Conservation (phyloP, 2,888 invertebrate genomes). For the Diadegma fenestrale region DNA sequence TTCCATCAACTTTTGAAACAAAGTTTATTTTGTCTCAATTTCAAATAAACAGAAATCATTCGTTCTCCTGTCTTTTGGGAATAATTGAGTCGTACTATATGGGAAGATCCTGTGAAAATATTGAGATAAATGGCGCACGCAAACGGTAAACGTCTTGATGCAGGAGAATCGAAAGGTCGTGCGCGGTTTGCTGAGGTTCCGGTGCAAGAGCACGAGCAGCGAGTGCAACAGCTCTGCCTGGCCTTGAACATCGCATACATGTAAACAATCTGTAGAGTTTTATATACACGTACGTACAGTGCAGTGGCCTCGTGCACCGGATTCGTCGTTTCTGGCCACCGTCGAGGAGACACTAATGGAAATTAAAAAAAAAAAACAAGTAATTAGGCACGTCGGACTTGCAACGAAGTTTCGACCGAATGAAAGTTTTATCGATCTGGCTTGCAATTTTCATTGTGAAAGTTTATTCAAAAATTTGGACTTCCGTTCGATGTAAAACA, state of each 20-base stretch:
- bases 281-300: constrained; percentile 19
- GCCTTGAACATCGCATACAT: constrained; percentile 48
- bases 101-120: not conserved
- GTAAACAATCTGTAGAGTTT: not conserved
- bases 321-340: constrained; percentile 44
- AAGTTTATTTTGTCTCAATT: not conserved
- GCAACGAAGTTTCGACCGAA: not conserved
- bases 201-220: constrained; percentile 45
- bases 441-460: not conserved
- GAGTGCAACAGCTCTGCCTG: constrained; percentile 58
- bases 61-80: no score
- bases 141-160: constrained; percentile 34
- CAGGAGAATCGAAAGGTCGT: constrained; percentile 48
- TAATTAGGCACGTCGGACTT: not conserved
- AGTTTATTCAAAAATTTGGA: not conserved
- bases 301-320: constrained; percentile 53
- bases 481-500: not conserved
- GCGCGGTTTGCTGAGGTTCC: constrained; percentile 53
- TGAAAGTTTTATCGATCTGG: not conserved
- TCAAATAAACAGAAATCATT: no score
- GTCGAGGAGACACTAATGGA: constrained; percentile 1
- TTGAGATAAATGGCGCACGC: not conserved
- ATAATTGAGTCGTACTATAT: not conserved
- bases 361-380: constrained; percentile 1
- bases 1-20: not conserved